These are phyloP conservation scores for Aleiodes sp. DNA, from an alignment of 1,140 invertebrate genomes.

Conservation along the genomic window DNA sequence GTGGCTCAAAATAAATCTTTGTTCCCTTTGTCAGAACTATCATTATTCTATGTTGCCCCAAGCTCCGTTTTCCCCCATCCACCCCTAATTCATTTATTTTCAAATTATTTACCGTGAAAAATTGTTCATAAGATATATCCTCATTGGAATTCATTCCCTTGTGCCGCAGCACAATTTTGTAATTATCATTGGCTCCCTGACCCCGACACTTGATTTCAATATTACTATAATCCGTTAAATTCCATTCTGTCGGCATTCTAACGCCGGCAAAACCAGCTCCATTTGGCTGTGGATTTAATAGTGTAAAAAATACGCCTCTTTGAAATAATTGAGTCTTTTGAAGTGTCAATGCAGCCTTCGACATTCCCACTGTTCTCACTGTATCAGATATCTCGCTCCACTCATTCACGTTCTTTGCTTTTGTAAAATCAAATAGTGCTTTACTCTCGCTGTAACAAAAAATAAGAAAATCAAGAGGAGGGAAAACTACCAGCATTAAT, in stretches of 20 bases:
- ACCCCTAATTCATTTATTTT: no score
- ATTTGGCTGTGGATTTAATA: conserved; percentile 76
- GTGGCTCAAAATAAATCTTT: no score
- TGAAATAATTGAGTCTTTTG: conserved; percentile 71
- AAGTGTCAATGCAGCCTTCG: conserved; percentile 70
- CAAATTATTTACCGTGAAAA: conserved; percentile 66
- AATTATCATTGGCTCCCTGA: conserved; percentile 68
- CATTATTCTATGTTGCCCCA: no score
- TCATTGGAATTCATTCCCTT: conserved; percentile 67
- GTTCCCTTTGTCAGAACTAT: no score
- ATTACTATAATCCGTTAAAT: conserved; percentile 65
- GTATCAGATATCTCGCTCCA: conserved; percentile 76
- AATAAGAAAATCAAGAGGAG: background rate
- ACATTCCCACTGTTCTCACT: conserved; percentile 72
- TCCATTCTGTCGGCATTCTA: conserved; percentile 57
- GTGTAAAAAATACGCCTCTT: conserved; percentile 73
- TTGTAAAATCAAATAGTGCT: conserved; percentile 64
- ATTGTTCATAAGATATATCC: conserved; percentile 72
- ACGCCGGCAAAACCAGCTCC: conserved; percentile 77
- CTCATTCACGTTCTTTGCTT: conserved; percentile 48
- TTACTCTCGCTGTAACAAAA: conserved; percentile 37
- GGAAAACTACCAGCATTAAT: no score
- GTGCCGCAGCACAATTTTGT: conserved; percentile 73
- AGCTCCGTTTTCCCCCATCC: no score
- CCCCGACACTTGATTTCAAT: conserved; percentile 69